Evolutionary conservation across 2,888 invertebrate species (phyloP).

Genomic region (Drymonia ruficornis): DNA sequence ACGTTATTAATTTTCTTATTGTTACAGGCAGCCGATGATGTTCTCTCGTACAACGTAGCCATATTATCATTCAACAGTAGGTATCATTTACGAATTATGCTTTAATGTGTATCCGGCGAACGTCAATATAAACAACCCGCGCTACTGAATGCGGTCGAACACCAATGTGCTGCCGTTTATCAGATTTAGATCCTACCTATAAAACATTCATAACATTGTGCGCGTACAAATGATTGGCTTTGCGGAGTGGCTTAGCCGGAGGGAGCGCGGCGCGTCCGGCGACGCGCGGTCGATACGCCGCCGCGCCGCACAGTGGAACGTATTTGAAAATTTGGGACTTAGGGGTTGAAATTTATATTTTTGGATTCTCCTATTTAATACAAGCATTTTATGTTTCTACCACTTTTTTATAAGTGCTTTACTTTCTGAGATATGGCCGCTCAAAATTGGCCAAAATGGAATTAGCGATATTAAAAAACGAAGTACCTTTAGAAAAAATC

Average conservation of each 20-base stretch:
- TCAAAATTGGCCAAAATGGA: too few species aligned
- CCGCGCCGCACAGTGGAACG: too few species aligned
- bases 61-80: background rate
- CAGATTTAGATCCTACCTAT: constrained; percentile 3
- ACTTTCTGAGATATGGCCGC: too few species aligned
- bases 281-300: background rate
- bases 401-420: too few species aligned
- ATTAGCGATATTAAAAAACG: too few species aligned
- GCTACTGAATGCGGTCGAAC: background rate
- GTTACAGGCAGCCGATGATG: background rate
- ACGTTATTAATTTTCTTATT: too few species aligned
- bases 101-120: constrained; percentile 1
- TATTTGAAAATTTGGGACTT: too few species aligned
- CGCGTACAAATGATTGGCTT: constrained; percentile 3
- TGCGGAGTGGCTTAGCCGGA: constrained; percentile 5
- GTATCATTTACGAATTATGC: background rate
- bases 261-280: constrained; percentile 4
- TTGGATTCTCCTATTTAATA: too few species aligned
- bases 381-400: too few species aligned
- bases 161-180: background rate
- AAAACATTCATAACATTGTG: constrained; percentile 11
- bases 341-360: too few species aligned
- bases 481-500: too few species aligned
- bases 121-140: constrained; percentile 2
- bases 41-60: background rate